Conservation (phyloP, 2,113 vertebrate species). For the Phrynosoma blainvillii region DNA sequence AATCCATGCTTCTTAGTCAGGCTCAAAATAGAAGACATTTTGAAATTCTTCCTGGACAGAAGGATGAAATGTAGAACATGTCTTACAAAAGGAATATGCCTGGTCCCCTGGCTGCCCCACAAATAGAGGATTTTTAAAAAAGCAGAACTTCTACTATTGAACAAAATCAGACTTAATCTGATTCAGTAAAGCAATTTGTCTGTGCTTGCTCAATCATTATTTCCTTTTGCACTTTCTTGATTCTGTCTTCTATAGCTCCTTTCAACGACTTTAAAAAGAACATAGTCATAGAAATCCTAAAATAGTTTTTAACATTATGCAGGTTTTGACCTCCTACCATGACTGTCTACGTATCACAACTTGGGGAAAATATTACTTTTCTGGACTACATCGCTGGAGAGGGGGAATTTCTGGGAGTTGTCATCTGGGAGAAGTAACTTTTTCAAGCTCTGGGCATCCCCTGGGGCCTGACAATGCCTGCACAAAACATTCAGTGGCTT, state of each 20-base stretch:
- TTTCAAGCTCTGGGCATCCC: background rate
- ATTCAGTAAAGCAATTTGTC: background rate
- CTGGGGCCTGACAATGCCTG: background rate
- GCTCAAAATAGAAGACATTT: too few species aligned
- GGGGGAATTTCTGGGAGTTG: background rate
- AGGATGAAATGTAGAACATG: too few species aligned
- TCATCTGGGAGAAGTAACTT: background rate
- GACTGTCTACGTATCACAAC: background rate
- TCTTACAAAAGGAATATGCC: too few species aligned
- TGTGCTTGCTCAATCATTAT: background rate
- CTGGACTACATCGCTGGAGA: background rate
- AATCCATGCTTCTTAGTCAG: too few species aligned
- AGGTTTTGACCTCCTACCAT: fast-evolving
- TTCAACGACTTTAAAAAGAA: fast-evolving
- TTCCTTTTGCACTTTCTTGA: background rate
- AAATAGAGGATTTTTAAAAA: too few species aligned
- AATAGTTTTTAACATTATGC: background rate
- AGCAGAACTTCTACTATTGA: too few species aligned
- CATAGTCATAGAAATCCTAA: fast-evolving
- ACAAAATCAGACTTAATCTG: background rate
- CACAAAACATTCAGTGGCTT: background rate
- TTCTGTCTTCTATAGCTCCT: background rate
- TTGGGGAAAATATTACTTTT: too few species aligned
- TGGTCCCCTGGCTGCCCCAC: too few species aligned
- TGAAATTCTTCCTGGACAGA: too few species aligned